Evolutionary conservation across 53 echinoderm and acorn worm species (phyloP).

Genomic region (Hippasteria phrygiana): DNA sequence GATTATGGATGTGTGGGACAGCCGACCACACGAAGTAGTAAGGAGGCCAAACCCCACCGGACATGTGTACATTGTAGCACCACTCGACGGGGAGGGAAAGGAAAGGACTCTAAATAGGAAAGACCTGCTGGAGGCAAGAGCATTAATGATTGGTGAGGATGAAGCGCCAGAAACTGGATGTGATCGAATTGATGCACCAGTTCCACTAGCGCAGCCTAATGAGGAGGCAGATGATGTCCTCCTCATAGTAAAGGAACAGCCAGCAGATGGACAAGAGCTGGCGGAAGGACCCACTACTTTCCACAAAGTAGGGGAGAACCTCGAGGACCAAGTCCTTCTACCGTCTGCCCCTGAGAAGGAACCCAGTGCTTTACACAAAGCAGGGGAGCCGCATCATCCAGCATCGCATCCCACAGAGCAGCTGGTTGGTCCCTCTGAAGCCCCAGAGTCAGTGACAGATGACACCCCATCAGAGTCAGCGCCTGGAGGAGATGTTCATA

Average conservation of each 20-base stretch:
- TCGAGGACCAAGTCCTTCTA: too few species aligned
- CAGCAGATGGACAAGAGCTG: background rate
- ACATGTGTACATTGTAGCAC: conserved; percentile 68
- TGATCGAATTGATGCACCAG: background rate
- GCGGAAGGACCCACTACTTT: background rate
- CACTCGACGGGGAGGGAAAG: conserved; percentile 56
- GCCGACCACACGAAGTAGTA: conserved; percentile 58
- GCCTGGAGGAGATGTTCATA: background rate
- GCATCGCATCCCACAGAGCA: background rate
- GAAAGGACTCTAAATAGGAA: conserved; percentile 60
- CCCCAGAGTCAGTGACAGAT: too few species aligned
- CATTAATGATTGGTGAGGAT: background rate
- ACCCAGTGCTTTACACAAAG: background rate
- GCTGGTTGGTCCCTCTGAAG: background rate
- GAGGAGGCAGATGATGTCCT: background rate
- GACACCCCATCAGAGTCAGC: background rate
- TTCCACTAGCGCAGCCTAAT: background rate
- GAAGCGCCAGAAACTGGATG: background rate
- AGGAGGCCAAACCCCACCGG: conserved; percentile 62
- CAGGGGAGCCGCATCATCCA: background rate
- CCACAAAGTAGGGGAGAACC: too few species aligned
- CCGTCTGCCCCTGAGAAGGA: too few species aligned
- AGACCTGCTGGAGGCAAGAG: conserved; percentile 61
- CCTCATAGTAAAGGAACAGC: background rate
- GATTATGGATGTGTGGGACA: conserved; percentile 62